A percentile compares a stretch with the other conserved stretches of the same genome.
These are phyloP conservation scores for Meriones psammophilus DNA, from an alignment of 2,797 vertebrate genomes.

Conservation along the genomic window DNA sequence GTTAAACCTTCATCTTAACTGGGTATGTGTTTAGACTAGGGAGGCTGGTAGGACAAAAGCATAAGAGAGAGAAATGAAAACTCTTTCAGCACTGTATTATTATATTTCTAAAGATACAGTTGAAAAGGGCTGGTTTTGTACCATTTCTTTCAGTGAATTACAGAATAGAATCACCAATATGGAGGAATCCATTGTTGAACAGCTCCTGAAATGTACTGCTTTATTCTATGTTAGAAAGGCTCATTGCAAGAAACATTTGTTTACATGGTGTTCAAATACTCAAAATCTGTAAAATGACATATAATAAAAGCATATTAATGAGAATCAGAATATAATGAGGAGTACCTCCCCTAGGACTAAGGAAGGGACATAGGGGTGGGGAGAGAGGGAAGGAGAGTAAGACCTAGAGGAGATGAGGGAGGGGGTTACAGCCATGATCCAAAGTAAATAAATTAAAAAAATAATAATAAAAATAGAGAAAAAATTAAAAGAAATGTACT, in stretches of 20 bases:
- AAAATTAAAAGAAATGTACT: too few species aligned
- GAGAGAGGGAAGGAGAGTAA: too few species aligned
- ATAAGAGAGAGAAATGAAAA: background rate
- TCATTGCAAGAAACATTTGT: background rate
- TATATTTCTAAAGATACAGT: background rate
- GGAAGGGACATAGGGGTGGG: too few species aligned
- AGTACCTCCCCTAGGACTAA: too few species aligned
- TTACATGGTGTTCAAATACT: background rate
- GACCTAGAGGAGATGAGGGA: too few species aligned
- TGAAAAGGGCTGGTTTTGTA: background rate
- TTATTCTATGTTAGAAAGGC: background rate
- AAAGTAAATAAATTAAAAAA: too few species aligned
- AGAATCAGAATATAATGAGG: background rate
- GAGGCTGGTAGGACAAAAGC: background rate
- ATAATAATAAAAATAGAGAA: too few species aligned
- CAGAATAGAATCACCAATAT: background rate
- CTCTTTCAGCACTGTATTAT: background rate
- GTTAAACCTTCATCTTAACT: background rate
- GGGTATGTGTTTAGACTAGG: conserved; percentile 4
- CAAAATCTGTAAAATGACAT: background rate
- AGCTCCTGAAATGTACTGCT: background rate
- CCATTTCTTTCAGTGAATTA: background rate
- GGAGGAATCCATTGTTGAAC: background rate
- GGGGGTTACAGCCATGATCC: too few species aligned
- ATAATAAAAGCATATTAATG: background rate